Conservation (phyloP, 1,140 invertebrate species). For the Palaemon carinicauda region DNA sequence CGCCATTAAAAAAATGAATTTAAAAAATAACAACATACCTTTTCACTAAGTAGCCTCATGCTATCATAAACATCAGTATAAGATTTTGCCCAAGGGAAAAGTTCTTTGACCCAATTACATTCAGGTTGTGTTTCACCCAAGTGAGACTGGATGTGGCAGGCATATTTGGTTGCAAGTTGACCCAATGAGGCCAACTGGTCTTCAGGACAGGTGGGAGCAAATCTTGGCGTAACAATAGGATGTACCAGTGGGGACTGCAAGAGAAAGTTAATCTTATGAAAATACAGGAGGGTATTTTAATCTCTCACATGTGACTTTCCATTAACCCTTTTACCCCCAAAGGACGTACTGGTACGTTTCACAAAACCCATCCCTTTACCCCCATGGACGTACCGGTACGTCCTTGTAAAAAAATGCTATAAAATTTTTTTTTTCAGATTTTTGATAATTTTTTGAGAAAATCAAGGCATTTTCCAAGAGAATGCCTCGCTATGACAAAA, state of each 20-base stretch:
- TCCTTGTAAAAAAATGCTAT: no score
- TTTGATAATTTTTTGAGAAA: no score
- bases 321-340: no score
- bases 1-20: background rate
- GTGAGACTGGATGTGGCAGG: slow-evolving; percentile 83
- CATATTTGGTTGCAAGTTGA: slow-evolving; percentile 73
- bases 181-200: slow-evolving; percentile 76
- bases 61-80: slow-evolving; percentile 82
- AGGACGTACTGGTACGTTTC: no score
- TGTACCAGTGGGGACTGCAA: slow-evolving; percentile 75
- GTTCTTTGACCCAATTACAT: slow-evolving; percentile 72
- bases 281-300: background rate
- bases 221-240: slow-evolving; percentile 86
- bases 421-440: no score
- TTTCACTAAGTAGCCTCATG: slow-evolving; percentile 76
- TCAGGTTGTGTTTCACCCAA: slow-evolving; percentile 83
- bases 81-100: slow-evolving; percentile 70
- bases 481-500: no score
- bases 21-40: slow-evolving; percentile 67
- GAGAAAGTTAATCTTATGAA: slow-evolving; percentile 60
- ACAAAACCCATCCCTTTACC: no score
- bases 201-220: slow-evolving; percentile 81
- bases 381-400: no score
- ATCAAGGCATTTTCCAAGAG: no score
- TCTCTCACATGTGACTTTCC: no score